Percentiles rank a stretch among this genome's conserved stretches.
Conservation (phyloP, 2,888 invertebrate species). For the Ormyrus pomaceus region DNA sequence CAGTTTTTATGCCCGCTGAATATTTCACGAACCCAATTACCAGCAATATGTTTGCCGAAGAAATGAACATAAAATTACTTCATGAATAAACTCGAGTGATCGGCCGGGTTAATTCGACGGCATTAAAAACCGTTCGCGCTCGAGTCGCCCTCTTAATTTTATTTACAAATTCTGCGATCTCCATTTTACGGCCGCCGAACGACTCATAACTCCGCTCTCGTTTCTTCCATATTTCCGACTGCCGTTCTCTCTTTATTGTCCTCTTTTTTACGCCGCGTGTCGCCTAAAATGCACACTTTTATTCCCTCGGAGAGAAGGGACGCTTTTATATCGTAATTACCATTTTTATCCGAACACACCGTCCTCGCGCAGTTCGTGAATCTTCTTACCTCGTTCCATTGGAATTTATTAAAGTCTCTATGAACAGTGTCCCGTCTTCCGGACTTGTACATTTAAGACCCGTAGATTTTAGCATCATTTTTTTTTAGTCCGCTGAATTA, state of each 20-base stretch:
- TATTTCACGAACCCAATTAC: too few species aligned
- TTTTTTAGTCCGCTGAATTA: too few species aligned
- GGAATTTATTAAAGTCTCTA: conserved; percentile 73
- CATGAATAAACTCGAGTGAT: conserved; percentile 5
- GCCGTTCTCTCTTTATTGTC: conserved; percentile 13
- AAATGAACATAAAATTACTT: not conserved
- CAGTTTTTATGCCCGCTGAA: too few species aligned
- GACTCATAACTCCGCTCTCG: conserved; percentile 56
- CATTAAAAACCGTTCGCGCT: not conserved
- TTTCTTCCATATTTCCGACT: conserved; percentile 44
- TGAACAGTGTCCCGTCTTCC: not conserved
- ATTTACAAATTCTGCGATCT: conserved; percentile 48
- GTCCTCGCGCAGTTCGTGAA: conserved; percentile 49
- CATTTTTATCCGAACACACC: conserved; percentile 69
- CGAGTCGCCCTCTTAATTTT: conserved; percentile 26
- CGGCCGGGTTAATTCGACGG: conserved; percentile 20
- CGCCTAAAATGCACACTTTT: conserved; percentile 63
- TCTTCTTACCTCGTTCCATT: conserved; percentile 62
- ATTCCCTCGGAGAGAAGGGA: conserved; percentile 56
- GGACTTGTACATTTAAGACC: too few species aligned
- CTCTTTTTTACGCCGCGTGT: not conserved
- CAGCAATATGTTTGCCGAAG: too few species aligned
- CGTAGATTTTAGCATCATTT: too few species aligned
- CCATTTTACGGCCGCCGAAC: conserved; percentile 40
- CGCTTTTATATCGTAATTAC: conserved; percentile 72